Evolutionary conservation across 2,113 vertebrate species (phyloP).

Genomic region (Bos indicus): DNA sequence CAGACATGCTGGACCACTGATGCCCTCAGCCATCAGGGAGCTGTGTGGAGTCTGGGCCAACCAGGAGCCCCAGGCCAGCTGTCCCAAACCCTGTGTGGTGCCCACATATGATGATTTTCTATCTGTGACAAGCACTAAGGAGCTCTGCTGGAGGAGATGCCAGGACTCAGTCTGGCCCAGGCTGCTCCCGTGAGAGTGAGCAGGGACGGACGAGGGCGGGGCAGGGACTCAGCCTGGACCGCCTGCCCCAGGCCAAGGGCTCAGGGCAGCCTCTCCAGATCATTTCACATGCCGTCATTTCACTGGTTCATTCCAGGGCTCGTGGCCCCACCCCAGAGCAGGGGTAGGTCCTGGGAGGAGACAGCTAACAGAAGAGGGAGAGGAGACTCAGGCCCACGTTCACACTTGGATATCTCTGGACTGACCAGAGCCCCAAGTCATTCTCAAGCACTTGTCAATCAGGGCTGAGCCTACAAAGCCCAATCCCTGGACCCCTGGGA

Average conservation of each 20-base stretch:
- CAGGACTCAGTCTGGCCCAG: neutral
- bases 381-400: rapidly evolving
- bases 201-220: neutral
- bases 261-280: neutral
- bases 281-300: rapidly evolving
- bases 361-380: neutral
- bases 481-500: neutral
- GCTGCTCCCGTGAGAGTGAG: neutral
- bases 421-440: neutral
- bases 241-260: neutral
- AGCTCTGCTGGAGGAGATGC: neutral
- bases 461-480: neutral
- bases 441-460: neutral
- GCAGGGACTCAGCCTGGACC: neutral
- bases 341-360: neutral
- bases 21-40: neutral
- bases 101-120: neutral
- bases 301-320: neutral
- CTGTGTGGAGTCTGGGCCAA: neutral
- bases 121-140: neutral
- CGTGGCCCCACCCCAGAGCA: rapidly evolving
- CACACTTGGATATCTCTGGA: neutral
- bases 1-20: rapidly evolving
- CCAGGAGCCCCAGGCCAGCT: neutral
- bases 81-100: neutral